These are phyloP conservation scores for Morpho achilles DNA, from an alignment of 2,888 invertebrate genomes.

Conservation along the genomic window DNA sequence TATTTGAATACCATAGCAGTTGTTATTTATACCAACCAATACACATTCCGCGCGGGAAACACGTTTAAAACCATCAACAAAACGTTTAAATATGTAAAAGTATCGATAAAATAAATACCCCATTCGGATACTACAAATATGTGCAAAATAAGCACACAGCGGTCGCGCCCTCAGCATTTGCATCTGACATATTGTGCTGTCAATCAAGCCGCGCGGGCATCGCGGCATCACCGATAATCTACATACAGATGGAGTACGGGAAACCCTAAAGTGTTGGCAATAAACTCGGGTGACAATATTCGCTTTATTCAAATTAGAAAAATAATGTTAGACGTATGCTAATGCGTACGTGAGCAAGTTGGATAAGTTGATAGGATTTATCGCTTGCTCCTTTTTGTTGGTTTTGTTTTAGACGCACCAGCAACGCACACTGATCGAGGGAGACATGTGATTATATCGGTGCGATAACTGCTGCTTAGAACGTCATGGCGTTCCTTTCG, in stretches of 20 bases:
- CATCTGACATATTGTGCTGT: slow-evolving; percentile 67
- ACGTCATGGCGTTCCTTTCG: too few relatives aligned
- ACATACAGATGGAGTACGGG: slow-evolving; percentile 50
- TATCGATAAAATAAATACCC: slow-evolving; percentile 10
- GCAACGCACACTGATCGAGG: too few relatives aligned
- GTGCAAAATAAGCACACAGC: slow-evolving; percentile 11
- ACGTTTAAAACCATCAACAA: too few relatives aligned
- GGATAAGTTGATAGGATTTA: slow-evolving; percentile 5
- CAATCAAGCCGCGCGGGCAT: slow-evolving; percentile 59
- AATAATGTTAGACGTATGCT: slow-evolving; percentile 24
- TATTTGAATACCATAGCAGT: too few relatives aligned
- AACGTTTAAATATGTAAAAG: too few relatives aligned
- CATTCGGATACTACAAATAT: slow-evolving; percentile 10
- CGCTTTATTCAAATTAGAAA: slow-evolving; percentile 29
- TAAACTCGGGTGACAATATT: slow-evolving; percentile 32
- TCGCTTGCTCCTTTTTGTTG: slow-evolving; percentile 8
- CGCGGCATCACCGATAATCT: slow-evolving; percentile 48
- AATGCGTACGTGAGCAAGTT: slow-evolving; percentile 13
- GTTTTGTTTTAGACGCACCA: neutral
- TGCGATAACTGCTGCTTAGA: too few relatives aligned
- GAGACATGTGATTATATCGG: too few relatives aligned
- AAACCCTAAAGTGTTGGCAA: slow-evolving; percentile 40
- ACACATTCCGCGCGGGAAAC: too few relatives aligned
- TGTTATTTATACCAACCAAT: too few relatives aligned
- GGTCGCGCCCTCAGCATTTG: slow-evolving; percentile 36